phyloP scores from a whole-genome alignment of 2,888 invertebrate genomes.

The Meloe dianella region DNA sequence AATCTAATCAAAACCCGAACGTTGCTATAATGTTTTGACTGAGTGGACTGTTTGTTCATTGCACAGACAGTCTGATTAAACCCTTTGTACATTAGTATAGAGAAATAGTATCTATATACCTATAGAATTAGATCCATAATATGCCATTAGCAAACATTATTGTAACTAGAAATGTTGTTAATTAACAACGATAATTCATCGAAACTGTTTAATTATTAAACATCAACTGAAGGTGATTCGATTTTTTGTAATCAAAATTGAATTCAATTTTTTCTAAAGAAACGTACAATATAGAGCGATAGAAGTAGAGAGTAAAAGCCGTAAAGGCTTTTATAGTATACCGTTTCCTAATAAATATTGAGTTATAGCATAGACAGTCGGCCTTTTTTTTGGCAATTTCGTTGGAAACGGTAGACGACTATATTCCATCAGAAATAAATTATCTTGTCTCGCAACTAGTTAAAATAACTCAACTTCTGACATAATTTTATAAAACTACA shows the following conservation, averaged over 20 bases:
- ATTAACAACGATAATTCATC: constrained; percentile 40
- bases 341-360: constrained; percentile 33
- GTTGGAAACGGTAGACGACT: constrained; percentile 11
- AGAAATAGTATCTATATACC: constrained; percentile 16
- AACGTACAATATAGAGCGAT: constrained; percentile 7
- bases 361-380: constrained; percentile 28
- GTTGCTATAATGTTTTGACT: constrained; percentile 60
- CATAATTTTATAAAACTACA: neutral
- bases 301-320: constrained; percentile 16
- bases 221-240: neutral
- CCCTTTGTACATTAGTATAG: constrained; percentile 54
- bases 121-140: constrained; percentile 3
- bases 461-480: neutral
- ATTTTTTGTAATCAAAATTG: neutral
- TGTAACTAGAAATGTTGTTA: constrained; percentile 30
- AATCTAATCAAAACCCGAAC: constrained; percentile 60
- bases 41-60: constrained; percentile 55
- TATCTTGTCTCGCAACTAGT: neutral
- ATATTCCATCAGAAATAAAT: neutral
- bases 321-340: constrained; percentile 30
- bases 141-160: constrained; percentile 44
- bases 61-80: constrained; percentile 50
- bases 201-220: constrained; percentile 37
- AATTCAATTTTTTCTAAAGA: neutral
- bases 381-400: constrained; percentile 26